These are phyloP conservation scores for Rhorus exstirpatorius DNA, from an alignment of 2,888 invertebrate species.

Conservation along the genomic window DNA sequence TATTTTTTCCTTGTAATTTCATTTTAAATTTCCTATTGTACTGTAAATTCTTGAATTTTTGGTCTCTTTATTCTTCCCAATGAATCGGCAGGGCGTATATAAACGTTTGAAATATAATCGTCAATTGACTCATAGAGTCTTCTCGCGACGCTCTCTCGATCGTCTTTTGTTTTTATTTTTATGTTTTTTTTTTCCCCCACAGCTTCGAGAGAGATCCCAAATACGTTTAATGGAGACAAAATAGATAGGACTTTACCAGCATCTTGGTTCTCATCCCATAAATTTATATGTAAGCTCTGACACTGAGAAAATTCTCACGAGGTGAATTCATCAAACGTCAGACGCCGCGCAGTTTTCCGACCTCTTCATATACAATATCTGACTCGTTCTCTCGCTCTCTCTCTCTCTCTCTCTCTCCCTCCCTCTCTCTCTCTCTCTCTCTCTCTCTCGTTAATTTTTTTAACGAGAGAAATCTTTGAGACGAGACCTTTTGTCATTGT, in stretches of 20 bases:
- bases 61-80: slow-evolving; percentile 56
- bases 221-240: slow-evolving; percentile 20
- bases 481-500: slow-evolving; percentile 12
- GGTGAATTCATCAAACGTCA: slow-evolving; percentile 50
- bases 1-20: neutral
- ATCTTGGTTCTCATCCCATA: slow-evolving; percentile 13
- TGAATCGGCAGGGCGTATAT: slow-evolving; percentile 61
- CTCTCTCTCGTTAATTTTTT: slow-evolving; percentile 12
- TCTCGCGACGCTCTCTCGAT: slow-evolving; percentile 70
- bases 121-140: slow-evolving; percentile 79
- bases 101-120: slow-evolving; percentile 73
- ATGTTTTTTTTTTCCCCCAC: slow-evolving; percentile 30
- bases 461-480: neutral
- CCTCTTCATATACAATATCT: neutral
- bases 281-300: slow-evolving; percentile 10
- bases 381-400: too few species aligned
- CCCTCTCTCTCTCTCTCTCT: too few species aligned
- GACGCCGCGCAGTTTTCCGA: slow-evolving; percentile 14
- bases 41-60: neutral
- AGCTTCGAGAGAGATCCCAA: slow-evolving; percentile 31
- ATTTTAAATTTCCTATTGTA: neutral
- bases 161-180: slow-evolving; percentile 11
- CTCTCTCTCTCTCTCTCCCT: too few species aligned
- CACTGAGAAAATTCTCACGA: slow-evolving; percentile 3
- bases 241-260: slow-evolving; percentile 7